Evolutionary conservation across 2,113 vertebrate genomes (phyloP).

Genomic region (Rhinoderma darwinii): DNA sequence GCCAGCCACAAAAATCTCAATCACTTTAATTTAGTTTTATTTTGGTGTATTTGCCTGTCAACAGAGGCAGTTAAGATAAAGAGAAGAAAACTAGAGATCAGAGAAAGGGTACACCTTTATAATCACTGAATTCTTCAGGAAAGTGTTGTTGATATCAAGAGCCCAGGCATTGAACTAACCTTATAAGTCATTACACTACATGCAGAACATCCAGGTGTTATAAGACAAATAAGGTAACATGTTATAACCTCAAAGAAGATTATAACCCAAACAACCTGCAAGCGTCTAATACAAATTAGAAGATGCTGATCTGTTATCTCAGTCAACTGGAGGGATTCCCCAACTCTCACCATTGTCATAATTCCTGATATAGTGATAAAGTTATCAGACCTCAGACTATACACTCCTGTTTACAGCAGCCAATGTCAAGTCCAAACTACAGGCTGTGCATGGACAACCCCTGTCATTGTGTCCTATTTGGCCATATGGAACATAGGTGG

Average conservation of each 20-base stretch:
- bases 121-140: slow-evolving; percentile 20
- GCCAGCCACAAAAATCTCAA: slow-evolving; percentile 11
- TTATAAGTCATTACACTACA: slow-evolving; percentile 8
- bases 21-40: slow-evolving; percentile 7
- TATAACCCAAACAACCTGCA: slow-evolving; percentile 11
- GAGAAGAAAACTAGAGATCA: slow-evolving; percentile 20
- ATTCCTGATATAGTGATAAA: background rate
- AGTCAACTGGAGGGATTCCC: background rate
- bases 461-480: too few relatives aligned
- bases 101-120: slow-evolving; percentile 13
- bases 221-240: slow-evolving; percentile 26
- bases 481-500: too few relatives aligned
- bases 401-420: background rate
- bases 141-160: background rate
- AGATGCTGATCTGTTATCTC: background rate
- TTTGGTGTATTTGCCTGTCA: slow-evolving; percentile 46
- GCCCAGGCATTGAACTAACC: background rate
- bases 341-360: background rate
- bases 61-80: background rate
- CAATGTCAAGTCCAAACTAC: background rate
- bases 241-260: slow-evolving; percentile 17
- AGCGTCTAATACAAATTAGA: background rate
- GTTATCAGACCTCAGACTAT: background rate
- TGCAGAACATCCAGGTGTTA: slow-evolving; percentile 30
- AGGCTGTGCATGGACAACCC: too few relatives aligned